Conservation (phyloP, 2,113 vertebrate genomes). For the Recurvirostra avosetta region DNA sequence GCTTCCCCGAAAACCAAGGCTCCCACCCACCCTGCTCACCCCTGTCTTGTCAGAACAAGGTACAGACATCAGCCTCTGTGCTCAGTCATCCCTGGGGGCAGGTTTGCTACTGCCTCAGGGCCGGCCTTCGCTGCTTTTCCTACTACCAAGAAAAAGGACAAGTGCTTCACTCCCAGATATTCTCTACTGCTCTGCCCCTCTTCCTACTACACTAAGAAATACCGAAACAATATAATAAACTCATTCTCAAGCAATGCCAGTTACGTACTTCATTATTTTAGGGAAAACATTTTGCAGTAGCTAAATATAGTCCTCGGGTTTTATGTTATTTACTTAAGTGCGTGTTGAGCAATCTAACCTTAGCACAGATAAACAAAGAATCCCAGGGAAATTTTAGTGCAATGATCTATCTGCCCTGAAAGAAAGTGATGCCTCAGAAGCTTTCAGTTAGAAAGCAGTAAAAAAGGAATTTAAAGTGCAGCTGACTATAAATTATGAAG, state of each 20-base stretch:
- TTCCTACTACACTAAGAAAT: neutral
- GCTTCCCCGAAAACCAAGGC: neutral
- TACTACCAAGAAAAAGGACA: neutral
- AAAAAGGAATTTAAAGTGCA: neutral
- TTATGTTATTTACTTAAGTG: neutral
- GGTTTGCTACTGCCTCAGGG: neutral
- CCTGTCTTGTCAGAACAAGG: neutral
- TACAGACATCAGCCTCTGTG: fast-evolving
- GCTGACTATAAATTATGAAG: neutral
- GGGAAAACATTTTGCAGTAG: neutral
- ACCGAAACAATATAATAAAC: neutral
- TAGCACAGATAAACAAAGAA: constrained; percentile 17
- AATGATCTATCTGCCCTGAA: neutral
- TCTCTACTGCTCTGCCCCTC: neutral
- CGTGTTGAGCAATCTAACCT: neutral
- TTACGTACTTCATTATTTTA: neutral
- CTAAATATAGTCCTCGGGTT: constrained; percentile 14
- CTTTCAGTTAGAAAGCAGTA: neutral
- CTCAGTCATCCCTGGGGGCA: neutral
- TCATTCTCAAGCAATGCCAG: neutral
- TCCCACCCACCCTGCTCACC: neutral
- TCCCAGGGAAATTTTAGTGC: neutral
- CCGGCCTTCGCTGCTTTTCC: neutral
- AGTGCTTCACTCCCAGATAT: neutral
- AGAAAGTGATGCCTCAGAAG: neutral